Evolutionary conservation across 2,797 vertebrate genomes (phyloP), one percentile per base, ranked within the genome.

Genomic region (Propithecus perrieri): DNA sequence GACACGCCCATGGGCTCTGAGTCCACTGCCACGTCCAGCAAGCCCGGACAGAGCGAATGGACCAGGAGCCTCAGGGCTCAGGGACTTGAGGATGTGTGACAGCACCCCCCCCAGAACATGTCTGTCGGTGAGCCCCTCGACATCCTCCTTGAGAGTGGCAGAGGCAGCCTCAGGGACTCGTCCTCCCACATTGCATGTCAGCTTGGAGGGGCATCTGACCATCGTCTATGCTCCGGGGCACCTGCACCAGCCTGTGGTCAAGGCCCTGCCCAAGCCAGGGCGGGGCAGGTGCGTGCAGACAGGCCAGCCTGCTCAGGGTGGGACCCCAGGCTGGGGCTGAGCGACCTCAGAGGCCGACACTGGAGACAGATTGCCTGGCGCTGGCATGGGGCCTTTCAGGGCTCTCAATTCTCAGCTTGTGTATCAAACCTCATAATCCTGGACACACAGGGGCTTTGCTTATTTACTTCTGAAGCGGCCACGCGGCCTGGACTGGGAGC

Each of bases 1-100:
- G 5, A 18, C 26, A 38, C n/a, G 13, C 22, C 20, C 0, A 4
- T 0, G 9, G 1, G 0, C 13, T 12, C 30, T 1, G 1, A 6
- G 5, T n/a, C n/a, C 55, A 22, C 18, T 7, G 20, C 17, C 20
- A 0, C 2, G 0, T 28, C 11, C 13, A 43, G 33, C 4, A 9
- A n/a, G 3, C 59, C 17, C 11, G 0, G n/a, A 28, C 11, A 6
- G 67, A 48, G 50, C 4, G 13, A 13, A 3, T 38, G 28, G 35
- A 50, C 28, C 53, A 20, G 24, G 2, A 65, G 17, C 15, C 50
- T 14, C 1, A 26, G 0, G 2, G 14, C 24, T 38, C 17, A 0
- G 24, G 46, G 72, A 0, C 50, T 2, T 17, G 0, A 0, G 4
- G 38, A 15, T 5, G 0, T 4, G 2, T 30, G n/a, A 4, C 22